These are phyloP conservation scores for Archips crataeganus DNA, from an alignment of 2,888 invertebrate genomes.

Conservation along the genomic window DNA sequence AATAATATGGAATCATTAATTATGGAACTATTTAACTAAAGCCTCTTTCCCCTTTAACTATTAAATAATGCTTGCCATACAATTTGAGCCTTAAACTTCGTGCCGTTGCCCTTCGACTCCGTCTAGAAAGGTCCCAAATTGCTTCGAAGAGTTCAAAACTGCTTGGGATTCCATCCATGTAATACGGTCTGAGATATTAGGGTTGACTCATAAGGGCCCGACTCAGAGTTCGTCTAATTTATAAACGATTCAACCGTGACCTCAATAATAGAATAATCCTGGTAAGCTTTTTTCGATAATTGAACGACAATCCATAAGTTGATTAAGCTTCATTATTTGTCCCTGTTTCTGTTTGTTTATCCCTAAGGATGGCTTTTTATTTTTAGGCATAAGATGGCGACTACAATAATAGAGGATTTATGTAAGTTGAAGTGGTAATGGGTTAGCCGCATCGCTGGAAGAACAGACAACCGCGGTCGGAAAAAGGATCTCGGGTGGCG, in stretches of 20 bases:
- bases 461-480: too few species aligned
- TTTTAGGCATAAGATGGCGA: background rate
- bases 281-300: conserved; percentile 52
- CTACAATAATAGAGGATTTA: background rate
- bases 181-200: conserved; percentile 60
- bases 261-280: conserved; percentile 44
- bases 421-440: background rate
- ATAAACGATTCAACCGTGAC: conserved; percentile 50
- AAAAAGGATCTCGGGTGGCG: too few species aligned
- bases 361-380: background rate
- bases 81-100: conserved; percentile 51
- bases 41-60: conserved; percentile 9
- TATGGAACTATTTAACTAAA: background rate
- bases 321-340: conserved; percentile 25
- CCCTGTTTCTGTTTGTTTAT: background rate
- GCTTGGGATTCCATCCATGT: conserved; percentile 50
- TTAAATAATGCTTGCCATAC: conserved; percentile 25
- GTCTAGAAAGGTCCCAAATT: conserved; percentile 51
- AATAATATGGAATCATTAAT: background rate
- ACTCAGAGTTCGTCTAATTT: conserved; percentile 54
- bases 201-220: conserved; percentile 56
- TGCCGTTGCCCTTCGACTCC: conserved; percentile 53
- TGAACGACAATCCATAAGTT: conserved; percentile 41
- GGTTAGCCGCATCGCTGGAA: too few species aligned
- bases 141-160: conserved; percentile 54